A percentile compares a stretch with the other conserved stretches of the same genome.
These are phyloP conservation scores for Gymnopithys bicolor DNA, from an alignment of 2,797 vertebrate genomes.

Conservation along the genomic window DNA sequence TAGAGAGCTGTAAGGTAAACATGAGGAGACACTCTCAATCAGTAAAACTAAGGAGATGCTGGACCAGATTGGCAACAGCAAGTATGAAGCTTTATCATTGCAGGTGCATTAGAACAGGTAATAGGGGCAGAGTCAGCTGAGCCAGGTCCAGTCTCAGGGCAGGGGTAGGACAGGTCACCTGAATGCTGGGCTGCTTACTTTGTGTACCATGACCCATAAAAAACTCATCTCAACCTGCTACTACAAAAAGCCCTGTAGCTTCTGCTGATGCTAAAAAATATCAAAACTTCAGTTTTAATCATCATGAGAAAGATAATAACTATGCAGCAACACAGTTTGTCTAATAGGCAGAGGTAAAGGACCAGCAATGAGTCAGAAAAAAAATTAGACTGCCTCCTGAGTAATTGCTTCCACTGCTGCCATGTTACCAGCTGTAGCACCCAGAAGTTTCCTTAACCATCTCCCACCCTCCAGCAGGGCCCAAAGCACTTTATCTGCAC, in stretches of 20 bases:
- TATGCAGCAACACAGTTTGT: not conserved
- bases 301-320: slow-evolving; percentile 9
- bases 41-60: not conserved
- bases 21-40: not conserved
- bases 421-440: not conserved
- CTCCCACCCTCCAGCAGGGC: not conserved
- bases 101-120: not conserved
- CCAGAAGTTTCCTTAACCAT: slow-evolving; percentile 46
- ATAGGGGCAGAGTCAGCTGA: not conserved
- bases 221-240: not conserved
- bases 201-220: not conserved
- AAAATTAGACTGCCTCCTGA: slow-evolving; percentile 1
- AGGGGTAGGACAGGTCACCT: not conserved
- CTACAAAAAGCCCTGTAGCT: not conserved
- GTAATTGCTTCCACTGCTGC: slow-evolving; percentile 24
- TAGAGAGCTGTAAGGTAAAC: not conserved
- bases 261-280: not conserved
- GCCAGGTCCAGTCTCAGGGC: not conserved
- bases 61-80: not conserved
- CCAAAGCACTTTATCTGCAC: not conserved
- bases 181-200: not conserved
- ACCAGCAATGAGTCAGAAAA: slow-evolving; percentile 37
- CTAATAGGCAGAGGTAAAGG: slow-evolving; percentile 1
- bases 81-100: not conserved
- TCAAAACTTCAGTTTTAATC: slow-evolving; percentile 12